These are phyloP conservation scores for Oikopleura albicans DNA, from an alignment of 23 tunicate genomes.

Conservation along the genomic window DNA sequence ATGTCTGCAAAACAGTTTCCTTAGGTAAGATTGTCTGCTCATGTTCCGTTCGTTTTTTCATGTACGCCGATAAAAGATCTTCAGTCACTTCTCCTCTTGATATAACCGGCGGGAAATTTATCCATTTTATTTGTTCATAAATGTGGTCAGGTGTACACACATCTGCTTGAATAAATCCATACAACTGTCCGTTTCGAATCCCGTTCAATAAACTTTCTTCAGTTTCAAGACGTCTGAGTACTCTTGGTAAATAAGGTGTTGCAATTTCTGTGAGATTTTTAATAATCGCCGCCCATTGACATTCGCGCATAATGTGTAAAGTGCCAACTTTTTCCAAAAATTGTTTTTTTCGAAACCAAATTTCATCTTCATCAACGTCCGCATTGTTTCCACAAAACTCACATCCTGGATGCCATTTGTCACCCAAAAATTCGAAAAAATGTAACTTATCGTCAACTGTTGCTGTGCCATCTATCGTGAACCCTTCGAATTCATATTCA, in stretches of 20 bases:
- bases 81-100: background rate
- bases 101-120: background rate
- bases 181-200: background rate
- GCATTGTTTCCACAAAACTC: background rate
- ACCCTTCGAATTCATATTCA: background rate
- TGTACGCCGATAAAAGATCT: background rate
- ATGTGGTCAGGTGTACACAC: background rate
- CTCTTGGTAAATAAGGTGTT: background rate
- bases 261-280: background rate
- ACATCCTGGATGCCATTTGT: background rate
- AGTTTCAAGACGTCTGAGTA: background rate
- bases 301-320: background rate
- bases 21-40: background rate
- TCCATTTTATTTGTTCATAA: background rate
- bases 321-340: background rate
- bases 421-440: background rate
- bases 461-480: background rate
- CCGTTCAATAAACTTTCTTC: background rate
- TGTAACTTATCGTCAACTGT: background rate
- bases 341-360: background rate
- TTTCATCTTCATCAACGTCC: background rate
- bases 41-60: background rate
- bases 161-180: background rate
- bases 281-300: background rate
- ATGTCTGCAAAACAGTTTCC: background rate